Evolutionary conservation across 2,888 invertebrate species (phyloP), one percentile per base, ranked within the genome.

Genomic region (Linhomoeus sp.): DNA sequence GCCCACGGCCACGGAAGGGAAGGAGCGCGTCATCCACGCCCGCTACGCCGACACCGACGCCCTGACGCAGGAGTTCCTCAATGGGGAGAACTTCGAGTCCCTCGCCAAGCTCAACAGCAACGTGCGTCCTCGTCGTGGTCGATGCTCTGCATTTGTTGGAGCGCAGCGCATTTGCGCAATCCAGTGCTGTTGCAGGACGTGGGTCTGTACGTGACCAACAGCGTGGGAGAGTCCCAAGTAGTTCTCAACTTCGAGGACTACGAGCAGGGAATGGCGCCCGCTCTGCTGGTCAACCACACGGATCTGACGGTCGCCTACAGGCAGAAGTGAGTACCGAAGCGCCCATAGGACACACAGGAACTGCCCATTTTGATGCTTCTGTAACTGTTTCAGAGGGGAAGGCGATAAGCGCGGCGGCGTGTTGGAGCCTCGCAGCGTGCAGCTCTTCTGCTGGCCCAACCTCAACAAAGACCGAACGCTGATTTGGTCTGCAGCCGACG

Each of bases 191-290:
- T 41, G 24, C 25, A 59, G 55, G 50, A 50, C 45, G 48, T 58
- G 38, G 63, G 66, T 17, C 57, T 72, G 19, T 64, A 67, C 52
- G 68, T 69, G 3, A 87, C 90, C 58, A 80, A 85, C 39, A 84
- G 87, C 65, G 75, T 85, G 35, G 81, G 80, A 37, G 94, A 97
- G 68, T 81, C 85, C 35, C 83, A 84, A 19, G 77, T 81, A 37
- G 84, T 86, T 61, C 77, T 92, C 49, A 81, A 82, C 45, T 74
- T 94, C 53, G 77, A 79, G 0, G 76, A 78, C 55, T 97, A 90
- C 68, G 73, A 76, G 56, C 73, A 74, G 42, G 90, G 90, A 1
- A 79, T 81, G 70, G 88, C 92, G 19, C 83, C 92, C 1, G 87
- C 84, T 0, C 70, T 86, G 26, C 71, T 97, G 45, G 77, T 97